These are phyloP conservation scores for Sorex araneus DNA, from an alignment of 2,113 vertebrate species.

Conservation along the genomic window DNA sequence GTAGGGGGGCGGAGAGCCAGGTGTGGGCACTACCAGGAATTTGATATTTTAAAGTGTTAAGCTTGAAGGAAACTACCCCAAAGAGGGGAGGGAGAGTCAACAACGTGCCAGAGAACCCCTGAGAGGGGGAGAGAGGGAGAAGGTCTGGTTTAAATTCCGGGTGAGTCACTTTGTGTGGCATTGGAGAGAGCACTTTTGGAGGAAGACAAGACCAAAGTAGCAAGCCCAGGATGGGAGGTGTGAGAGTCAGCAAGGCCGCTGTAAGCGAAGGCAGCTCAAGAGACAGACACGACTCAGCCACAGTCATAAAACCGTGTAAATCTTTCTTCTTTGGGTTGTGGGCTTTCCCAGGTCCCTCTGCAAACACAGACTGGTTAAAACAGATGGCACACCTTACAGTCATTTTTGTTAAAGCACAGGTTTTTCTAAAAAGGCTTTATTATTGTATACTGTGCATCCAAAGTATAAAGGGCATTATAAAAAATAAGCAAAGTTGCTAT, in stretches of 20 bases:
- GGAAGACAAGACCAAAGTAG: background rate
- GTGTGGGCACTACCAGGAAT: background rate
- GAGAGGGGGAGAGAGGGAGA: background rate
- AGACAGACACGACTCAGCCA: no score
- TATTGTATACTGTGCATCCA: slow-evolving; percentile 53
- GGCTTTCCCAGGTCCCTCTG: background rate
- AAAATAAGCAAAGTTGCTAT: slow-evolving; percentile 52
- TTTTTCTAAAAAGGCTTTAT: background rate
- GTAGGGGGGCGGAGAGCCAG: background rate
- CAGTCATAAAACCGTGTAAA: no score
- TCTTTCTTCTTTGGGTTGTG: slow-evolving; percentile 15
- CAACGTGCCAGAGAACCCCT: background rate
- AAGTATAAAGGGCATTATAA: slow-evolving; percentile 45
- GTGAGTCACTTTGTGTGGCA: background rate
- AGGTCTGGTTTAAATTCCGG: background rate
- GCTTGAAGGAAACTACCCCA: slow-evolving; percentile 26
- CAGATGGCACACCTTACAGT: slow-evolving; percentile 41
- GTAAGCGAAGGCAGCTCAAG: slow-evolving; percentile 2
- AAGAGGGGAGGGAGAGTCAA: background rate
- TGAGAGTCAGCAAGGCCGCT: background rate
- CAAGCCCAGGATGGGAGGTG: background rate
- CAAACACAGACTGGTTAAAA: slow-evolving; percentile 52
- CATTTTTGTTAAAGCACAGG: slow-evolving; percentile 61
- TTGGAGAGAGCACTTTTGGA: background rate
- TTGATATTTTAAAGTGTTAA: background rate